These are phyloP conservation scores for Ormyrus labotus DNA, from an alignment of 2,888 invertebrate genomes.

Conservation along the genomic window DNA sequence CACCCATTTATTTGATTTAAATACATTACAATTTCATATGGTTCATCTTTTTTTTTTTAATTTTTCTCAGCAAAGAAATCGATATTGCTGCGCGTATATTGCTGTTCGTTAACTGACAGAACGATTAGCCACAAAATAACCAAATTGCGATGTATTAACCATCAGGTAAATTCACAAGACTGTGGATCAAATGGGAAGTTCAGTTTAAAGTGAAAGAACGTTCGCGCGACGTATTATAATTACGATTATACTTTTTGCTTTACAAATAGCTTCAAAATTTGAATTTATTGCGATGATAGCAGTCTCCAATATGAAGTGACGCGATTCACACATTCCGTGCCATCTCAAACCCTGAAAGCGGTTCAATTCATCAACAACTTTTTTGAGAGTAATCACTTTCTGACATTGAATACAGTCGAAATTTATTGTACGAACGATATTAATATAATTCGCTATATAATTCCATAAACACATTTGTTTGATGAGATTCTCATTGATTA, in stretches of 20 bases:
- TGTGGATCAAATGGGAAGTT: neutral
- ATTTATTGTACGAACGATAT: slow-evolving; percentile 19
- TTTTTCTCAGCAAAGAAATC: no score
- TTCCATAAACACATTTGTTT: slow-evolving; percentile 15
- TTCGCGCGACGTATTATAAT: slow-evolving; percentile 24
- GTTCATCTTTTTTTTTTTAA: no score
- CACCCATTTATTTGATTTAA: no score
- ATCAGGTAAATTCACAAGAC: no score
- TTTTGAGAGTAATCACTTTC: neutral
- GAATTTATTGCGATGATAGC: slow-evolving; percentile 54
- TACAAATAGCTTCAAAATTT: slow-evolving; percentile 5
- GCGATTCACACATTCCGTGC: neutral
- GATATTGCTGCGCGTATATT: no score
- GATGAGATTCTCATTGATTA: slow-evolving; percentile 45
- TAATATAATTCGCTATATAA: slow-evolving; percentile 26
- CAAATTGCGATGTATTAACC: no score
- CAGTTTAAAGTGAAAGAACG: neutral
- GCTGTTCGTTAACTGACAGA: no score
- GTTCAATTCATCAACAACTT: neutral
- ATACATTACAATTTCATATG: no score
- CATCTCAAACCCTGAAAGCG: neutral
- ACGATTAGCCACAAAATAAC: no score
- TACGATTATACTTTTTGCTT: neutral
- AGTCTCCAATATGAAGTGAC: slow-evolving; percentile 53
- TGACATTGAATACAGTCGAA: slow-evolving; percentile 6